Evolutionary conservation across 1,140 invertebrate genomes (phyloP).

Genomic region (Leguminivora glycinivorella): DNA sequence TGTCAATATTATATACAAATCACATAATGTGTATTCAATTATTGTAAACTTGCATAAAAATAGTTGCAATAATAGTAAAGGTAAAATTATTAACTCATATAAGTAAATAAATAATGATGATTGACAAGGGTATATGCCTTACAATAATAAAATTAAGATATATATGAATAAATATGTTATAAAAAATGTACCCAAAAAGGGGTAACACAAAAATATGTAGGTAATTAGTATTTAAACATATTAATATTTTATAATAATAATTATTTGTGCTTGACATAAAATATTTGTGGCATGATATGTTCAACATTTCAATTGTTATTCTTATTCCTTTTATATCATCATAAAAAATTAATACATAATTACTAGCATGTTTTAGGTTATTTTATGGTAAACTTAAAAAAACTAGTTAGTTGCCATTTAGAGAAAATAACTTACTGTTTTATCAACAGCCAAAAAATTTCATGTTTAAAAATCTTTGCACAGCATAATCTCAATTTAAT

Average conservation of each 20-base stretch:
- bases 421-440: not conserved
- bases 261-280: not conserved
- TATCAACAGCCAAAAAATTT: not conserved
- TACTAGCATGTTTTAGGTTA: not conserved
- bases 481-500: too few relatives aligned
- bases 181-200: not conserved
- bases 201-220: not conserved
- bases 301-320: not conserved
- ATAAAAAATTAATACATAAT: too few relatives aligned
- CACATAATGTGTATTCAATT: slow-evolving; percentile 35
- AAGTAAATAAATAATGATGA: too few relatives aligned
- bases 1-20: slow-evolving; percentile 43
- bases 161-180: not conserved
- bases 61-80: not conserved
- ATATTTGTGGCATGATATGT: not conserved
- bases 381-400: not conserved
- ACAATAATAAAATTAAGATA: too few relatives aligned
- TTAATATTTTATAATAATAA: not conserved
- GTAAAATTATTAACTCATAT: too few relatives aligned
- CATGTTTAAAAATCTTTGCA: not conserved
- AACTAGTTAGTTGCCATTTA: not conserved
- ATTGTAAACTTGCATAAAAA: slow-evolving; percentile 21
- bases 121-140: too few relatives aligned
- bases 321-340: too few relatives aligned
- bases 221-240: not conserved